These are phyloP conservation scores for Catocala fraxini DNA, from an alignment of 2,888 invertebrate genomes.

Conservation along the genomic window DNA sequence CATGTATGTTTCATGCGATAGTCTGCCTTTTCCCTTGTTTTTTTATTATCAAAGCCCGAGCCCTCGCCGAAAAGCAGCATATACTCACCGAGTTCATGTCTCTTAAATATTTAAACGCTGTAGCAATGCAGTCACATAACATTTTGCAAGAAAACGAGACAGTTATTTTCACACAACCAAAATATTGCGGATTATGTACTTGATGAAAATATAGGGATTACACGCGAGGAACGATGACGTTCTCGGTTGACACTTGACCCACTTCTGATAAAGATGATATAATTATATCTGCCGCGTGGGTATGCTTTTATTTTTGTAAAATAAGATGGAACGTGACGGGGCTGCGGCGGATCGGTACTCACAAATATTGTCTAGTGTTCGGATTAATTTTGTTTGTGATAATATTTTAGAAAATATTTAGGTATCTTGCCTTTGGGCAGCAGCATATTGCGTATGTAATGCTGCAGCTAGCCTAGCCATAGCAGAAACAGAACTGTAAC, in stretches of 20 bases:
- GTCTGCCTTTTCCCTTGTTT: no score
- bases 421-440: no score
- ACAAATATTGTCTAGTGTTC: neutral
- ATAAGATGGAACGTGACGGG: conserved; percentile 11
- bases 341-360: conserved; percentile 9
- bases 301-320: conserved; percentile 34
- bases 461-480: no score
- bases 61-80: no score
- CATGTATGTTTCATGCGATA: no score
- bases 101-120: no score
- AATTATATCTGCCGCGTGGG: conserved; percentile 27
- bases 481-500: no score
- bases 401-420: neutral
- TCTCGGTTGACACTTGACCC: conserved; percentile 35
- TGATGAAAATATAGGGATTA: conserved; percentile 40
- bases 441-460: no score
- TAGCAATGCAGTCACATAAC: neutral
- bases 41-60: no score
- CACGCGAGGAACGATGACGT: conserved; percentile 25
- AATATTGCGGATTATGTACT: conserved; percentile 14
- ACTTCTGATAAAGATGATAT: conserved; percentile 40
- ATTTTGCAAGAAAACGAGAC: neutral
- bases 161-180: conserved; percentile 1
- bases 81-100: no score
- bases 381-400: neutral